A percentile compares a stretch with the other conserved stretches of the same genome.
phyloP scores from a whole-genome alignment of 2,888 invertebrate species.

The Tineola bisselliella region DNA sequence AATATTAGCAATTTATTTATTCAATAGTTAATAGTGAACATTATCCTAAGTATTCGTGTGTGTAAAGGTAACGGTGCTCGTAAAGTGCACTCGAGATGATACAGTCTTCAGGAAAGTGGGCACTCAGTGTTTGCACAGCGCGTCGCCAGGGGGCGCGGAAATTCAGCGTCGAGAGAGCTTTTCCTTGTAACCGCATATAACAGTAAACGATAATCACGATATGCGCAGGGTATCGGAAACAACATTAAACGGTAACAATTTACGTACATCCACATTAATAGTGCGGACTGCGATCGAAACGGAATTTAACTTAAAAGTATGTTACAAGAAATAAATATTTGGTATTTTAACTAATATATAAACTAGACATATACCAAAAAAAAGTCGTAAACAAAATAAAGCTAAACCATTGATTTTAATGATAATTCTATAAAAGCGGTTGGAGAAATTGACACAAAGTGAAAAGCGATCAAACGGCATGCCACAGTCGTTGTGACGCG shows the following conservation, averaged over 20 bases:
- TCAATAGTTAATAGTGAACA: neutral
- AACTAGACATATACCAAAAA: too few relatives aligned
- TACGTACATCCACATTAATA: slow-evolving; percentile 30
- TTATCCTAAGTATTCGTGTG: neutral
- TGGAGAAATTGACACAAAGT: neutral
- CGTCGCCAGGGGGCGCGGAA: slow-evolving; percentile 34
- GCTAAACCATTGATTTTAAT: neutral
- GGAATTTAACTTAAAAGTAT: too few relatives aligned
- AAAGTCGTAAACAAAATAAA: neutral
- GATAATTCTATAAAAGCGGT: slow-evolving; percentile 14
- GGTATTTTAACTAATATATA: too few relatives aligned
- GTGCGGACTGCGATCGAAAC: neutral
- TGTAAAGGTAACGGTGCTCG: neutral
- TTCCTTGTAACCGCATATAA: slow-evolving; percentile 63
- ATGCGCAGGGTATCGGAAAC: slow-evolving; percentile 20
- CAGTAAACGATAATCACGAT: slow-evolving; percentile 61
- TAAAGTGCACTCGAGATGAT: slow-evolving; percentile 12
- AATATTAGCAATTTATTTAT: neutral
- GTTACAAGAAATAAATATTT: too few relatives aligned
- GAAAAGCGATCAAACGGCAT: slow-evolving; percentile 6
- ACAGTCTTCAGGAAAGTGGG: slow-evolving; percentile 23
- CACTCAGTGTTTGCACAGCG: slow-evolving; percentile 28
- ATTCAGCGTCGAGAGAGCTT: slow-evolving; percentile 46
- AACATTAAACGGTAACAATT: slow-evolving; percentile 48
- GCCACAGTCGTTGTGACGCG: slow-evolving; percentile 15